Evolutionary conservation across 2,797 vertebrate species (phyloP).

Genomic region (Dicrostonyx torquatus): DNA sequence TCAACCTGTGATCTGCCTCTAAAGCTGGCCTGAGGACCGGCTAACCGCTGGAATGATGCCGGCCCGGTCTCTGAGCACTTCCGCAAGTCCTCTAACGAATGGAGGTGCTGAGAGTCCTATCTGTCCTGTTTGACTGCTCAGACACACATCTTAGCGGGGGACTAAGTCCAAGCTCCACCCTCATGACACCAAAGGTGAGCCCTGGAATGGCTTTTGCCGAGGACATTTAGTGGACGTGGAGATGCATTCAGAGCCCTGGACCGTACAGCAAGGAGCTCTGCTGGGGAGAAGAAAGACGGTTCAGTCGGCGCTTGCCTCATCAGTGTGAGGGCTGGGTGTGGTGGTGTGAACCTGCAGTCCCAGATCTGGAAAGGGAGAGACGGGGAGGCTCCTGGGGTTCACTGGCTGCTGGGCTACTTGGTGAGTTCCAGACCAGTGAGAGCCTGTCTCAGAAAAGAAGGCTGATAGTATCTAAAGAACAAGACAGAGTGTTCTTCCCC

Average conservation of each 20-base stretch:
- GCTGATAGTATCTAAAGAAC: too few species aligned
- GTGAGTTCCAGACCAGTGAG: not conserved
- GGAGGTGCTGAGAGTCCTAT: not conserved
- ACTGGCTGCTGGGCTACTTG: not conserved
- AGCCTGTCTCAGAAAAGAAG: too few species aligned
- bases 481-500: too few species aligned
- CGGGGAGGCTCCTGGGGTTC: not conserved
- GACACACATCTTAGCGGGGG: not conserved
- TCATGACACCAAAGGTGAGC: not conserved
- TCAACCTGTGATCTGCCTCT: accelerated
- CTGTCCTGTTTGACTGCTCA: not conserved
- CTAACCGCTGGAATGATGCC: accelerated
- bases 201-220: not conserved
- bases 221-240: not conserved
- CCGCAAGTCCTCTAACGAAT: not conserved
- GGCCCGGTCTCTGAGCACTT: not conserved
- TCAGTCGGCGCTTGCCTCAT: not conserved
- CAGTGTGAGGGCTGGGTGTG: too few species aligned
- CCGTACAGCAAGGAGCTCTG: too few species aligned
- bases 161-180: not conserved
- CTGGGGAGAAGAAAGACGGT: not conserved
- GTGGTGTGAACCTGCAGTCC: not conserved
- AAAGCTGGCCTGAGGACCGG: not conserved
- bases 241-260: not conserved
- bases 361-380: not conserved